These are phyloP conservation scores for Epistrophella euchroma DNA, from an alignment of 2,888 invertebrate species.

Conservation along the genomic window DNA sequence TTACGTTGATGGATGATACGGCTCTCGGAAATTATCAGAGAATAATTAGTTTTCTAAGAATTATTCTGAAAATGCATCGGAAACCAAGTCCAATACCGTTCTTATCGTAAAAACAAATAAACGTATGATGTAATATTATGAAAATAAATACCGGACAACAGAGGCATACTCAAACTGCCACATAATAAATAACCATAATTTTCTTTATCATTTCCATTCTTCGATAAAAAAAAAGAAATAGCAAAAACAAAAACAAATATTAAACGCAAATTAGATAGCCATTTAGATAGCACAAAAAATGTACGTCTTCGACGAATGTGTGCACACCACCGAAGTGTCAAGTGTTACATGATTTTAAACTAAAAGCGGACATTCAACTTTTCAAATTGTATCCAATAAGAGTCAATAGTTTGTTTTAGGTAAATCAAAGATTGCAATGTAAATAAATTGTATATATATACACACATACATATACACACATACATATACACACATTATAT, in stretches of 20 bases:
- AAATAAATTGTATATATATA: background rate
- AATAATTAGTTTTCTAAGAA: background rate
- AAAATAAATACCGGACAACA: slow-evolving; percentile 1
- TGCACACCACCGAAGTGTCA: slow-evolving; percentile 54
- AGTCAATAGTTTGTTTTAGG: background rate
- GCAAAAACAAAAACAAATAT: slow-evolving; percentile 8
- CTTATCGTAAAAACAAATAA: slow-evolving; percentile 20
- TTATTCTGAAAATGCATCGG: slow-evolving; percentile 9
- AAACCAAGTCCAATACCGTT: slow-evolving; percentile 21
- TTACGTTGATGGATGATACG: background rate
- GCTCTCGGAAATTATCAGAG: background rate
- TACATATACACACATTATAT: too few species aligned
- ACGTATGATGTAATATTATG: slow-evolving; percentile 43
- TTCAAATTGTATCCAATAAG: slow-evolving; percentile 48
- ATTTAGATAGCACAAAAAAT: slow-evolving; percentile 45
- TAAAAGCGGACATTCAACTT: slow-evolving; percentile 68
- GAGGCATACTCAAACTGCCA: slow-evolving; percentile 22
- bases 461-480: background rate
- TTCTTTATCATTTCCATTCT: slow-evolving; percentile 26
- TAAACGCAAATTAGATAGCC: slow-evolving; percentile 4
- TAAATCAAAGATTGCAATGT: slow-evolving; percentile 7
- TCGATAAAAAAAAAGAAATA: slow-evolving; percentile 8
- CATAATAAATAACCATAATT: slow-evolving; percentile 34
- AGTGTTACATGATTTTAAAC: slow-evolving; percentile 53
- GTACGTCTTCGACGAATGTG: slow-evolving; percentile 1